Evolutionary conservation across 1,140 invertebrate genomes (phyloP).

Genomic region (Drosophila murphyi): DNA sequence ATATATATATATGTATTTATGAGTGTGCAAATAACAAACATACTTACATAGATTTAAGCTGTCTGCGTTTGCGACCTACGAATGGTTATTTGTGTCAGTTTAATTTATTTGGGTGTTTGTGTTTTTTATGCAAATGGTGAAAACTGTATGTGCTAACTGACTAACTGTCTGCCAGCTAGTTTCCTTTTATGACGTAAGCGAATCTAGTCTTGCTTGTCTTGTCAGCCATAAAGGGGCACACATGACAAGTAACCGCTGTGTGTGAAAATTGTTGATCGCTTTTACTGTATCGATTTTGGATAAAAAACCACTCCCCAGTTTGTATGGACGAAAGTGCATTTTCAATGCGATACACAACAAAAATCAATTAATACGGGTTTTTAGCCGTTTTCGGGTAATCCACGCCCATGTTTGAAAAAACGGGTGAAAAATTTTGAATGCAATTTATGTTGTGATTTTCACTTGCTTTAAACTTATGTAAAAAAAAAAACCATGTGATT

Average conservation of each 20-base stretch:
- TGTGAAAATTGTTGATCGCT: neutral
- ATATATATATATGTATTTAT: too few species aligned
- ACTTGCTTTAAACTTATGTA: too few species aligned
- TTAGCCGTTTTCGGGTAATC: too few species aligned
- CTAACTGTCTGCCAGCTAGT: neutral
- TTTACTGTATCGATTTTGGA: neutral
- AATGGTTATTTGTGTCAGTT: constrained; percentile 17
- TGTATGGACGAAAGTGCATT: neutral
- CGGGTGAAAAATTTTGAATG: too few species aligned
- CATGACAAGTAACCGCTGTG: neutral
- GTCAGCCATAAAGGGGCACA: too few species aligned
- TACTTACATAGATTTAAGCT: constrained; percentile 7
- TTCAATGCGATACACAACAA: too few species aligned
- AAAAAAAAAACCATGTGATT: too few species aligned
- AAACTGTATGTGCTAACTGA: neutral
- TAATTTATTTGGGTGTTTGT: constrained; percentile 9
- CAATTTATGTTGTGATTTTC: too few species aligned
- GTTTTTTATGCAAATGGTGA: neutral
- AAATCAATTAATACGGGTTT: too few species aligned
- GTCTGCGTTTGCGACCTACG: constrained; percentile 20
- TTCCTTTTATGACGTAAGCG: neutral
- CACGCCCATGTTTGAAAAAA: neutral
- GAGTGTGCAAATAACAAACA: neutral
- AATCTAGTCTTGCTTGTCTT: neutral
- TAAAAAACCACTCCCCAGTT: neutral